phyloP scores from a whole-genome alignment of 2,888 invertebrate species.

The Suillia variegata region DNA sequence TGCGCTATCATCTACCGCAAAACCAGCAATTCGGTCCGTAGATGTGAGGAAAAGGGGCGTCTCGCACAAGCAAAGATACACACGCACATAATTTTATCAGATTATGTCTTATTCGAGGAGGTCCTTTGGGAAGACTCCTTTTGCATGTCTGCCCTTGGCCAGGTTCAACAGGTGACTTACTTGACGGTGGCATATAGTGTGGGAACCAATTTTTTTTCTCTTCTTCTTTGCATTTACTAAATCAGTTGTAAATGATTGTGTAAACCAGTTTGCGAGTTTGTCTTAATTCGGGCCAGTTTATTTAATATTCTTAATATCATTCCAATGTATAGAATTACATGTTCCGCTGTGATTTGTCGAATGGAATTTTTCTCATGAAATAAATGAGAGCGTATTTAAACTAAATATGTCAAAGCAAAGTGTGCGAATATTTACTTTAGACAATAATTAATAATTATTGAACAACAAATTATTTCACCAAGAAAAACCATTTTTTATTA shows the following conservation, averaged over 20 bases:
- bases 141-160: conserved; percentile 14
- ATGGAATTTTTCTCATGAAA: conserved; percentile 42
- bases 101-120: conserved; percentile 31
- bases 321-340: conserved; percentile 42
- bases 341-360: conserved; percentile 46
- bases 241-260: conserved; percentile 21
- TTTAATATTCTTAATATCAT: conserved; percentile 24
- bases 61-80: conserved; percentile 29
- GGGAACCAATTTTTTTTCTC: conserved; percentile 38
- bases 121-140: conserved; percentile 34
- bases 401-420: background rate
- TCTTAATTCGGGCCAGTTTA: conserved; percentile 4
- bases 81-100: conserved; percentile 51
- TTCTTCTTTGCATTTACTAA: conserved; percentile 23
- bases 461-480: too few species aligned
- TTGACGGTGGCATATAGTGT: conserved; percentile 34
- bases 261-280: conserved; percentile 27
- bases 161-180: conserved; percentile 46
- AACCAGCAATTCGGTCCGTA: conserved; percentile 33
- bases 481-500: too few species aligned
- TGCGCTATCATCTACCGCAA: conserved; percentile 33
- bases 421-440: background rate
- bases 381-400: background rate
- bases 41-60: conserved; percentile 34
- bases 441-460: too few species aligned